A percentile compares a stretch with the other conserved stretches of the same genome.
These are phyloP conservation scores for Scaptomyza reducta DNA, from an alignment of 2,888 invertebrate species.

Conservation along the genomic window DNA sequence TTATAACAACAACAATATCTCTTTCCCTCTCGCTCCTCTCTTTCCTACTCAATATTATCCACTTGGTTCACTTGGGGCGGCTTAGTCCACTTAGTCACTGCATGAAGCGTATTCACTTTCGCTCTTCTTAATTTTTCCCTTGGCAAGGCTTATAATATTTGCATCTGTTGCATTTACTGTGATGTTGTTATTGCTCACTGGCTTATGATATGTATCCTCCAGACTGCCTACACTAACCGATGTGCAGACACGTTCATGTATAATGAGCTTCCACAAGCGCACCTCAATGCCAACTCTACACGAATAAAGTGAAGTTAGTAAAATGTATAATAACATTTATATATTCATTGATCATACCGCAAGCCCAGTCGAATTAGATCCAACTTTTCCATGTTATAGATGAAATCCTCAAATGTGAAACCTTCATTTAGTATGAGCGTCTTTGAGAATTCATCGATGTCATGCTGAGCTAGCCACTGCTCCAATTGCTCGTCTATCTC, in stretches of 20 bases:
- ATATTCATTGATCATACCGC: conserved; percentile 85
- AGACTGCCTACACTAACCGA: conserved; percentile 62
- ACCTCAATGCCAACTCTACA: conserved; percentile 89
- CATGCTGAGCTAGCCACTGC: conserved; percentile 89
- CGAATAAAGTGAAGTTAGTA: background rate
- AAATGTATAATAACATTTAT: background rate
- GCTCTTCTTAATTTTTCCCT: conserved; percentile 68
- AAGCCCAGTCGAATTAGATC: conserved; percentile 92
- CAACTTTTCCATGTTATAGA: conserved; percentile 91
- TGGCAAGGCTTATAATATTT: conserved; percentile 42
- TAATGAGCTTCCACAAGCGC: conserved; percentile 92
- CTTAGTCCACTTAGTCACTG: conserved; percentile 78
- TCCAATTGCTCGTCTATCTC: conserved; percentile 86
- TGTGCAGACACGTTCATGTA: conserved; percentile 78
- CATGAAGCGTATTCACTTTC: conserved; percentile 83
- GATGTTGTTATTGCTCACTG: conserved; percentile 65
- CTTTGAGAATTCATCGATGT: conserved; percentile 88
- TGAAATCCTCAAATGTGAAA: conserved; percentile 91
- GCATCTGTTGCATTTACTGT: conserved; percentile 51
- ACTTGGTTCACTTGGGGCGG: conserved; percentile 23
- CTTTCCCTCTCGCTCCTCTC: conserved; percentile 5
- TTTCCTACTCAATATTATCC: conserved; percentile 20
- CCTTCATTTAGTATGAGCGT: conserved; percentile 89
- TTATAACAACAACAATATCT: conserved; percentile 57
- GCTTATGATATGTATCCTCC: conserved; percentile 46